phyloP scores from a whole-genome alignment of 1,140 invertebrate genomes.

The Neotoxoptera formosana region DNA sequence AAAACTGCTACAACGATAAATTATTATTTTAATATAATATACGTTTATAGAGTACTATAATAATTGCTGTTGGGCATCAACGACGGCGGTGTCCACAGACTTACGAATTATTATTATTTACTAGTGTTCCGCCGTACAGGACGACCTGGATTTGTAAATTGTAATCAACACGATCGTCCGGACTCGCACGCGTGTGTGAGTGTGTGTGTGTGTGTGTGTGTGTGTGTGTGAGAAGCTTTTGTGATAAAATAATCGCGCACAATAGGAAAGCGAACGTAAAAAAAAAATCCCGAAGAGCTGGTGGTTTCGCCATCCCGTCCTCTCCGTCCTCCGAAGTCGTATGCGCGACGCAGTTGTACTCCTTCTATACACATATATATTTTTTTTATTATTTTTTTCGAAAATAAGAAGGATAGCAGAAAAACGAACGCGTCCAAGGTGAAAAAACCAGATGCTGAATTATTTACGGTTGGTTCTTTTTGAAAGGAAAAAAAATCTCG shows the following conservation, averaged over 20 bases:
- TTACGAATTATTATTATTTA: slow-evolving; percentile 4
- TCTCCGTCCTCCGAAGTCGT: background rate
- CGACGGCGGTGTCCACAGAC: background rate
- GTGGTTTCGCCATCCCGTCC: background rate
- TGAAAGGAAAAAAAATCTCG: background rate
- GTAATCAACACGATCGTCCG: background rate
- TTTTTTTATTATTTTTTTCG: slow-evolving; percentile 20
- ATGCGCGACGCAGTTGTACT: background rate
- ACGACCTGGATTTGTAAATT: background rate
- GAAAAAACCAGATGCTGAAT: slow-evolving; percentile 43
- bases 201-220: background rate
- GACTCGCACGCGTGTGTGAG: background rate
- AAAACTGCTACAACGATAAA: background rate
- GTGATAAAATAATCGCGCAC: background rate
- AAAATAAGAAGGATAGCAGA: background rate
- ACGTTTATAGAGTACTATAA: background rate
- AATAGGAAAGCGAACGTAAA: background rate
- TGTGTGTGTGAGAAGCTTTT: background rate
- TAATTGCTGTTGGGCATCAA: background rate
- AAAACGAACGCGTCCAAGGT: slow-evolving; percentile 7
- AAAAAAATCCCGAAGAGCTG: background rate
- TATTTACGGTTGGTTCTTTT: slow-evolving; percentile 45
- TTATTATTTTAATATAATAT: background rate
- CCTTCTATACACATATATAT: background rate
- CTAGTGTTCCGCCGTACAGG: background rate